phyloP scores from a whole-genome alignment of 2,113 vertebrate genomes.

The Canis aureus region DNA sequence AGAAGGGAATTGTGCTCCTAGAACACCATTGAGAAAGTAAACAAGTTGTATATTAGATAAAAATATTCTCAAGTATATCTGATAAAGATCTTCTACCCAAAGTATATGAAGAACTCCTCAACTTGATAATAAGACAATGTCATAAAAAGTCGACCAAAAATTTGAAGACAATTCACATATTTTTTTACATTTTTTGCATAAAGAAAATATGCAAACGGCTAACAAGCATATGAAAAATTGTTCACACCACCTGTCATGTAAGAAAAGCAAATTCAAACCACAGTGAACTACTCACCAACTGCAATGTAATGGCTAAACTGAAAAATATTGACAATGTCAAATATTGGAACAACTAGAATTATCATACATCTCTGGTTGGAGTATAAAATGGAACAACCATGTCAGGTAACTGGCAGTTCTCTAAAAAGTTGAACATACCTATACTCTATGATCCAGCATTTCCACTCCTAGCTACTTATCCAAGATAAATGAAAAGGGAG shows the following conservation, averaged over 20 bases:
- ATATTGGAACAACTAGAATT: background rate
- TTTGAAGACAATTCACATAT: background rate
- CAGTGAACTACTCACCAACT: background rate
- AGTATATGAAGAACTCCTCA: background rate
- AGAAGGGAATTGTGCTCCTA: background rate
- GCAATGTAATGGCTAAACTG: background rate
- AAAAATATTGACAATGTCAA: background rate
- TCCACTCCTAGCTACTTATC: background rate
- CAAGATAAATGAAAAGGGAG: background rate
- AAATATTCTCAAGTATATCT: background rate
- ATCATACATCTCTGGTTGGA: background rate
- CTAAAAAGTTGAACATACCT: background rate
- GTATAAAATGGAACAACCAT: background rate
- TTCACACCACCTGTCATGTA: background rate
- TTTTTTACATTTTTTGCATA: background rate
- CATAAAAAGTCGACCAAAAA: background rate
- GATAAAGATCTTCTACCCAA: background rate
- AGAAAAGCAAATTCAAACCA: conserved; percentile 3
- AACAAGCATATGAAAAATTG: background rate
- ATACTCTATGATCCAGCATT: background rate
- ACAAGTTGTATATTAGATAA: background rate
- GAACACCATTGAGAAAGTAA: background rate
- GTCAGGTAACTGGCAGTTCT: background rate
- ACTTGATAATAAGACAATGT: background rate
- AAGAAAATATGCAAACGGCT: background rate